Evolutionary conservation across 2,888 invertebrate species (phyloP).

Genomic region (Drosophila multiciliata): DNA sequence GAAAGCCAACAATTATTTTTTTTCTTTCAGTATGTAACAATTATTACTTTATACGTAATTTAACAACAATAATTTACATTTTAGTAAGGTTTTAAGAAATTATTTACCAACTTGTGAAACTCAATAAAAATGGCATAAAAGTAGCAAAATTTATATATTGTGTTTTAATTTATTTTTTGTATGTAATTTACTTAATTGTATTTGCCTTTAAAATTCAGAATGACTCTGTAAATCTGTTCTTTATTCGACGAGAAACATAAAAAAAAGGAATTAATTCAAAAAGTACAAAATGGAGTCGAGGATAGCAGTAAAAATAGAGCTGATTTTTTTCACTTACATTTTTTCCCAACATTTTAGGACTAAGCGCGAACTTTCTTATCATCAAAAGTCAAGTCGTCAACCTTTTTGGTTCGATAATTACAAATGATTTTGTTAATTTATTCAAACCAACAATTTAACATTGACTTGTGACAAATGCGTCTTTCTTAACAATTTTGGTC

Average conservation of each 20-base stretch:
- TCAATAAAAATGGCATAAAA: neutral
- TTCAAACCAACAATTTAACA: conserved; percentile 25
- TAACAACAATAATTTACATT: neutral
- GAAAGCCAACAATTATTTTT: neutral
- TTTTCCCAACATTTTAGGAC: conserved; percentile 21
- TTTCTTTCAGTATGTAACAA: neutral
- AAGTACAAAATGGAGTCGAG: too few relatives aligned
- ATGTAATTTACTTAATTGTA: neutral
- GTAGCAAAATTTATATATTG: neutral
- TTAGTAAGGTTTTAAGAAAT: neutral
- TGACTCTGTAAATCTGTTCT: neutral
- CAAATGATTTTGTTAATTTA: conserved; percentile 67
- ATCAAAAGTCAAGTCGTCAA: conserved; percentile 28
- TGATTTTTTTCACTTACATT: too few relatives aligned
- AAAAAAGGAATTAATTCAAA: too few relatives aligned
- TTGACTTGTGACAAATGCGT: conserved; percentile 59
- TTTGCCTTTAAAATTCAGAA: neutral
- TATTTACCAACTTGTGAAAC: neutral
- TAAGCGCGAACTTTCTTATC: conserved; percentile 73
- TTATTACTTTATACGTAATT: neutral
- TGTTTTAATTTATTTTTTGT: neutral
- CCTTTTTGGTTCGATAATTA: conserved; percentile 43
- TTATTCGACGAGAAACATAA: neutral
- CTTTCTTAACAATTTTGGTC: conserved; percentile 50
- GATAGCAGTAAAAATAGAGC: too few relatives aligned